Evolutionary conservation across 2,113 vertebrate genomes (phyloP), one percentile per base, ranked within the genome.

Genomic region (Malurus melanocephalus): DNA sequence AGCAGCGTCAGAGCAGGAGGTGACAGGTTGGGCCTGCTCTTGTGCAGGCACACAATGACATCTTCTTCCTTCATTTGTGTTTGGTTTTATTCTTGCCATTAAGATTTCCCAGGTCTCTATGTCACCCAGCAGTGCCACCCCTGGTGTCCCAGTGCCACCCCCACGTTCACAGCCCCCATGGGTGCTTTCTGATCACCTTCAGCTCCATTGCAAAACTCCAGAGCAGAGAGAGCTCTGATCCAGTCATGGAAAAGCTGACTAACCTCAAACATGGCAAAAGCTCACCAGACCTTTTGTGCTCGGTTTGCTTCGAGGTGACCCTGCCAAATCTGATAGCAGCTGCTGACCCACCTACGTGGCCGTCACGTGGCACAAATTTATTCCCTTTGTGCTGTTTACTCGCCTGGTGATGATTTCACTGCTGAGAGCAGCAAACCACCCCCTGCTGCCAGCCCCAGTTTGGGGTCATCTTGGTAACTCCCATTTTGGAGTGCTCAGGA

Each of bases 301-400:
- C 22, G 60, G 16, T 48, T 92, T 90, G 74, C 75, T 86, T 56
- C 48, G 13, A 19, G 57, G 42, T 60, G 43, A 13, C 45, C 12
- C 13, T 24, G 93, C 93, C 95, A 95, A 33, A 95, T 94, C 91
- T 92, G 89, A 88, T 90, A 12, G 27, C 69, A 88, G 72, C 93
- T 87, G 65, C 77, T 72, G 38, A 53, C 24, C 74, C 84, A 85
- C 77, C 71, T 32, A 32, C 33, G 2, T 30, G 66, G 51, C 65
- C 6, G 0, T 45, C 61, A 21, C 3, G 3, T 56, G 73, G 30
- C 14, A 46, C 1, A 2, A 8, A 4, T 53, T 62, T 2, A 3
- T 78, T 91, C 78, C 69, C 83, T 75, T 64, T 42, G 52, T 88
- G 38, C 78, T 91, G 74, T 83, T 95, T 85, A 49, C 35, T 76